These are phyloP conservation scores for Chydorus sphaericus DNA, from an alignment of 2,888 invertebrate species.

Conservation along the genomic window DNA sequence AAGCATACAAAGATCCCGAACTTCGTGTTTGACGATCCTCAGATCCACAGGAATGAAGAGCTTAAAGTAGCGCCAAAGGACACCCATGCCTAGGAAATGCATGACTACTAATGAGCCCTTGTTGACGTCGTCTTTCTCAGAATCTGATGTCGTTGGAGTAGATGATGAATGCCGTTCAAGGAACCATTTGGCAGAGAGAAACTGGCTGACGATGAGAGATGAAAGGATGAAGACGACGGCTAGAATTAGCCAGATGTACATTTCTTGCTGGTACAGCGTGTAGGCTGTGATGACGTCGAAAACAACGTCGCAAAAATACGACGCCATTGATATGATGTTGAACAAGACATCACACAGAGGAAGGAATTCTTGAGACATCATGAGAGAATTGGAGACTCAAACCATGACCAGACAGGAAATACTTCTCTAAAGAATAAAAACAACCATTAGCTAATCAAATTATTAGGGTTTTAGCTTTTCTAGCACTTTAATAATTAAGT, in stretches of 20 bases:
- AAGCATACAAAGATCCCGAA: constrained; percentile 51
- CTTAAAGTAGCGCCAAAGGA: constrained; percentile 54
- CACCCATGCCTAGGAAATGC: constrained; percentile 32
- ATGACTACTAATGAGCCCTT: constrained; percentile 44
- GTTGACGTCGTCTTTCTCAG: constrained; percentile 32
- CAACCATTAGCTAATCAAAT: no score
- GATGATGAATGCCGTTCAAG: constrained; percentile 29
- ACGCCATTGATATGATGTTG: constrained; percentile 76
- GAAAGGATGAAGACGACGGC: constrained; percentile 53
- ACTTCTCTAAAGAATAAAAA: no score
- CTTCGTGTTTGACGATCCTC: constrained; percentile 65
- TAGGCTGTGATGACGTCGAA: constrained; percentile 77
- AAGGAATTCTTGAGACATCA: constrained; percentile 60
- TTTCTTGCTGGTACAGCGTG: constrained; percentile 54
- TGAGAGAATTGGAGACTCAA: constrained; percentile 9
- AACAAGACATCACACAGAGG: constrained; percentile 81
- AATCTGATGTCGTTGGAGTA: constrained; percentile 16
- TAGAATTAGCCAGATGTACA: constrained; percentile 47
- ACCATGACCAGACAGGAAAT: no score
- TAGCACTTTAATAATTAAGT: no score
- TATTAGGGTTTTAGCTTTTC: no score
- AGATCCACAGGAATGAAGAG: constrained; percentile 70
- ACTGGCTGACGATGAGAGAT: constrained; percentile 60
- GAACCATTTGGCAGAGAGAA: constrained; percentile 54
- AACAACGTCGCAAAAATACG: constrained; percentile 79